These are phyloP conservation scores for Chorisops tibialis DNA, from an alignment of 2,888 invertebrate species.

Conservation along the genomic window DNA sequence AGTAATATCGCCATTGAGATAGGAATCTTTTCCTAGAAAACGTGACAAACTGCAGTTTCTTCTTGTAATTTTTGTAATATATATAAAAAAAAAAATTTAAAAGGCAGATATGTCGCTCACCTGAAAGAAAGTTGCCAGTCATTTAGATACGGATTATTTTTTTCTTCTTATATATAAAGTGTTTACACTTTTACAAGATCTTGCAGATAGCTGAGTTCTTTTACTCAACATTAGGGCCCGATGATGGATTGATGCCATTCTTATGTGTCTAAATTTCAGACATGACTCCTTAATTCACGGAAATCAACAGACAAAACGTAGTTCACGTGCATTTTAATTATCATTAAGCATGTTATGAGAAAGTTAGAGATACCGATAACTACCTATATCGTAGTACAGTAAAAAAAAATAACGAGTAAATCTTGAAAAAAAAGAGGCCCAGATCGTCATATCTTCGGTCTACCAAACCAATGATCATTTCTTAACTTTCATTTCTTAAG, in stretches of 20 bases:
- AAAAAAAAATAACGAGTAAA: background rate
- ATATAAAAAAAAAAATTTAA: no score
- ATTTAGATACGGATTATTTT: no score
- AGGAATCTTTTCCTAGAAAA: no score
- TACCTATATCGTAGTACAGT: background rate
- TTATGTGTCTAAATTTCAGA: constrained; percentile 1
- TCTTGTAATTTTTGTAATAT: no score
- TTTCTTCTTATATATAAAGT: no score
- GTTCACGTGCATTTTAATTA: constrained; percentile 27
- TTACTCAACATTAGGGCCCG: background rate
- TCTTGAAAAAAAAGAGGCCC: background rate
- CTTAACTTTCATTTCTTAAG: constrained; percentile 25
- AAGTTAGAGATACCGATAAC: background rate
- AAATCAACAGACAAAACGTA: constrained; percentile 17
- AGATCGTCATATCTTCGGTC: constrained; percentile 7
- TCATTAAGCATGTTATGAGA: constrained; percentile 20
- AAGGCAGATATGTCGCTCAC: no score
- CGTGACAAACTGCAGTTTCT: no score
- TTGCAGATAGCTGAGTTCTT: no score
- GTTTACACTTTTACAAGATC: no score
- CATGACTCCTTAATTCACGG: constrained; percentile 6
- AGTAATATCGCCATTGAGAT: no score
- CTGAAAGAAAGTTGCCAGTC: no score
- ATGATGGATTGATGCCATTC: constrained; percentile 20
- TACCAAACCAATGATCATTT: constrained; percentile 9